Conservation (phyloP, 2,888 invertebrate species). For the Seira sanloemensis region DNA sequence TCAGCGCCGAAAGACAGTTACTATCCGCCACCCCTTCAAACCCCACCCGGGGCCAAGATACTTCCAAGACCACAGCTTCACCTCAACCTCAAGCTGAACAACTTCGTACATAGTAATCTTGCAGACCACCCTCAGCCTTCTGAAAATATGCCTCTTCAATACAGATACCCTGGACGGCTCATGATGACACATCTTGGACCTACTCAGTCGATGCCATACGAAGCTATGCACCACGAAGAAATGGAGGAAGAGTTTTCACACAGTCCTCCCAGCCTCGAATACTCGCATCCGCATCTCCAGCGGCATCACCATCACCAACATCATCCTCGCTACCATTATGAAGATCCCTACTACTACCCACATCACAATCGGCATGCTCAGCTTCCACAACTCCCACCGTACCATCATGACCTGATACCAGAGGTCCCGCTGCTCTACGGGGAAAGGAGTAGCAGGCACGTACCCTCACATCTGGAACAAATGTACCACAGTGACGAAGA, state of each 20-base stretch:
- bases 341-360: conserved; percentile 49
- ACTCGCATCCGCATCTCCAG: conserved; percentile 34
- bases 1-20: conserved; percentile 57
- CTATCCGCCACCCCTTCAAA: conserved; percentile 64
- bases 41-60: conserved; percentile 64
- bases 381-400: conserved; percentile 46
- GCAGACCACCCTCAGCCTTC: conserved; percentile 63
- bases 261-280: conserved; percentile 42
- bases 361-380: conserved; percentile 51
- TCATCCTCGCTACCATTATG: conserved; percentile 28
- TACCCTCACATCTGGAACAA: conserved; percentile 52
- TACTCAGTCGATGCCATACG: conserved; percentile 56
- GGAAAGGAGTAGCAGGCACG: conserved; percentile 44
- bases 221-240: conserved; percentile 57
- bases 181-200: conserved; percentile 54
- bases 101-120: conserved; percentile 54
- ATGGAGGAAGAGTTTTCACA: conserved; percentile 56
- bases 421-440: conserved; percentile 46
- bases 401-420: conserved; percentile 53
- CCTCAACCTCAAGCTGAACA: conserved; percentile 57
- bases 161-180: conserved; percentile 52
- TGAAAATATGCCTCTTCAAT: conserved; percentile 59
- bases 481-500: conserved; percentile 52
- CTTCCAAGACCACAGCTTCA: conserved; percentile 62
- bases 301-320: conserved; percentile 24